Base-by-base conservation (phyloP, 2,797 vertebrate genomes). In the Ambastaia sidthimunki region DNA sequence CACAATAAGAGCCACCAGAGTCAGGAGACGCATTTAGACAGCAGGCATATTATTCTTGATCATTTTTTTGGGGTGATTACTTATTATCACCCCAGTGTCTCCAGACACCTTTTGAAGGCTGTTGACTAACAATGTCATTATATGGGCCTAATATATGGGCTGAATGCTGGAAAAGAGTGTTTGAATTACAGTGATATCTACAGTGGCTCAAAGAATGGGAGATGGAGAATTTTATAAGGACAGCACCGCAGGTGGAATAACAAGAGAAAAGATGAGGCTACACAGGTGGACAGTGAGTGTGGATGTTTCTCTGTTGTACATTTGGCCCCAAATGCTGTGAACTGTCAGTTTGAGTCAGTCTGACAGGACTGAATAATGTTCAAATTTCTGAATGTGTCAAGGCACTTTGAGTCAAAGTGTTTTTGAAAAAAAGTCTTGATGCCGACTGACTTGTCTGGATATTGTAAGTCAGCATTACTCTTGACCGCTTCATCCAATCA, bases 1-100 rank as follows among this genome's bases (percentile, higher is more conserved):
- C 63, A 82, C 70, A 82, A 65, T 76, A 59, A 71, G 72, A 55
- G 63, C 67, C 71, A 84, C 25, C 16, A 48, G 50, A 74, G 62
- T 84, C 76, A 80, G 74, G 63, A 76, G 71, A 78, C 71, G 68
- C 80, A 75, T 69, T 76, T 75, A 72, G 28, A 57, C 48, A 71
- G 47, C 25, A 57, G 65, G 23, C 23, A 57, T 57, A 72, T 81
- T 62, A 62, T 55, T 84, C 74, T 79, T 76, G 23, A 82, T 84
- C 62, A 77, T 68, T 78, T 66, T 52, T 57, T 80, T 44, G 25
- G 57, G 15, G 44, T 69, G 50, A 70, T 80, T 75, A 82, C 63
- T 23, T 70, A 80, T 78, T 67, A 15, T 72, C 60, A 75, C 52
- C 16, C 25, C 71, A 62, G 44, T 71, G 31, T 44, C 48, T 50